phyloP scores from a whole-genome alignment of 2,113 vertebrate species.

The Lepus europaeus region DNA sequence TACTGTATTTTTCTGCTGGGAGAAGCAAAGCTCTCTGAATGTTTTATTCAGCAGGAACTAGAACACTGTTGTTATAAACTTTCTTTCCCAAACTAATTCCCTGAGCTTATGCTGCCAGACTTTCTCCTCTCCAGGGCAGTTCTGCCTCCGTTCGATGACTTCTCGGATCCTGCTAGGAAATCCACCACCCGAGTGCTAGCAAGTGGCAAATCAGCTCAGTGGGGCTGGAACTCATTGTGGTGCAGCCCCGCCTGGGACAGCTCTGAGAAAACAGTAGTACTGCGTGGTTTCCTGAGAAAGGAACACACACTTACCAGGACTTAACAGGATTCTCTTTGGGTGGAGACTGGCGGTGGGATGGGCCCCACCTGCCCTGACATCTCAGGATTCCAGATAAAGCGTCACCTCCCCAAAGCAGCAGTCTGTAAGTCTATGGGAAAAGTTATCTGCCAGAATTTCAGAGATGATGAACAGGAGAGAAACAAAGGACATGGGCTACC shows the following conservation, averaged over 20 bases:
- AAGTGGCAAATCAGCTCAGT: not conserved
- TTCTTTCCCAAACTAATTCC: slow-evolving; percentile 70
- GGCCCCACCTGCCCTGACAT: not conserved
- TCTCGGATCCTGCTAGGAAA: slow-evolving; percentile 51
- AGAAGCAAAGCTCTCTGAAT: slow-evolving; percentile 72
- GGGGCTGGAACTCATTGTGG: not conserved
- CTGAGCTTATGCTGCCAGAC: slow-evolving; percentile 54
- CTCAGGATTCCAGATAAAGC: not conserved
- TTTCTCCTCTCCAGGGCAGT: slow-evolving; percentile 42
- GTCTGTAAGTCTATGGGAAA: not conserved
- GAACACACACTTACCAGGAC: not conserved
- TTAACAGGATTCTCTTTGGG: not conserved
- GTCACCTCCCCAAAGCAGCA: not conserved
- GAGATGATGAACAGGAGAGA: not conserved
- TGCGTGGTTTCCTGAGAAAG: not conserved
- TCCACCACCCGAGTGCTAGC: not conserved
- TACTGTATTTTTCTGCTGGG: slow-evolving; percentile 76
- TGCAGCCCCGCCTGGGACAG: not conserved
- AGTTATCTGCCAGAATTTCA: not conserved
- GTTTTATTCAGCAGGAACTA: slow-evolving; percentile 78
- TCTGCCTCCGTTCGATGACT: slow-evolving; percentile 51
- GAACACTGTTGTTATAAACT: slow-evolving; percentile 74
- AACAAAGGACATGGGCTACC: not conserved
- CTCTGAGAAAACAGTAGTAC: not conserved
- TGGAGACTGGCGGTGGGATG: not conserved